These are phyloP conservation scores for Xenus cinereus DNA, from an alignment of 2,113 vertebrate genomes.

Conservation along the genomic window DNA sequence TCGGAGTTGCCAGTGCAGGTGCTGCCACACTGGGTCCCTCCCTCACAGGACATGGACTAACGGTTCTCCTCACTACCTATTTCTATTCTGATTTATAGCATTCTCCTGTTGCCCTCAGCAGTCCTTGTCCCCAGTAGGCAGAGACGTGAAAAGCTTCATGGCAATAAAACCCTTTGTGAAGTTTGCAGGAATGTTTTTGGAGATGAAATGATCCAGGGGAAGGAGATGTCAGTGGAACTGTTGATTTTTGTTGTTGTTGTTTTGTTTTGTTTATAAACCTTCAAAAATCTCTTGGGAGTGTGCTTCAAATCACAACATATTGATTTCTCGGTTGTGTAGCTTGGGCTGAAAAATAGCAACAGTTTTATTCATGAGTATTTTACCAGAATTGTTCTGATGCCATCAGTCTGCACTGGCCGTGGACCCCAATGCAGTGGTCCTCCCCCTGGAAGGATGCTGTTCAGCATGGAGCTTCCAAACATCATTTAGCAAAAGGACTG, in stretches of 20 bases:
- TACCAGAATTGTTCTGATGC: neutral
- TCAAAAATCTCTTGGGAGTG: neutral
- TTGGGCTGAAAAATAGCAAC: neutral
- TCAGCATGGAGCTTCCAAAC: neutral
- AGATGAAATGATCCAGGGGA: neutral
- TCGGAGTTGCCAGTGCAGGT: neutral
- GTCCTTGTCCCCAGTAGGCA: neutral
- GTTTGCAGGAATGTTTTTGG: neutral
- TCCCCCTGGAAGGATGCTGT: neutral
- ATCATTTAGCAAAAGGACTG: neutral
- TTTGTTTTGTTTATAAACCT: neutral
- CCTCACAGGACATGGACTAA: neutral
- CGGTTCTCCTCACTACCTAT: neutral
- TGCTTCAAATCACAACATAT: neutral
- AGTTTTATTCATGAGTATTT: neutral
- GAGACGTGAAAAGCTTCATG: neutral
- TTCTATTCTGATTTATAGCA: neutral
- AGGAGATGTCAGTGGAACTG: neutral
- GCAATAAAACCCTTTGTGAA: neutral
- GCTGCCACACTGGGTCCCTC: neutral
- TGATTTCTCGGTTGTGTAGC: neutral
- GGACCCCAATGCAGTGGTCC: rapidly evolving
- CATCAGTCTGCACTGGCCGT: neutral
- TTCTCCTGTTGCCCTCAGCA: neutral
- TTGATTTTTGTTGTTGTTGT: neutral